A percentile compares a stretch with the other conserved stretches of the same genome.
Evolutionary conservation across 2,113 vertebrate species (phyloP).

Genomic region (Podarcis muralis): DNA sequence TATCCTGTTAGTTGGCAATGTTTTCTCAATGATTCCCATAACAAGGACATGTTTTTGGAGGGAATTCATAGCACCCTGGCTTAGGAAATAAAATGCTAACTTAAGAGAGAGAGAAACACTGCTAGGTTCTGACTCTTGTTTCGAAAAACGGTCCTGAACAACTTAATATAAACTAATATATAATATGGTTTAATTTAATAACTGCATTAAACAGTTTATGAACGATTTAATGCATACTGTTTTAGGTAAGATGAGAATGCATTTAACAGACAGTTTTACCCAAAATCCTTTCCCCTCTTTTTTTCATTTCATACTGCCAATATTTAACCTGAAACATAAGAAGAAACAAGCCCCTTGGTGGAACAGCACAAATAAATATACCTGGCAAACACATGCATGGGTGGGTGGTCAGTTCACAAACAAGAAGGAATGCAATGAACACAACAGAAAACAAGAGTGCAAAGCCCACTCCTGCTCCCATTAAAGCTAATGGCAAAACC

Average conservation of each 20-base stretch:
- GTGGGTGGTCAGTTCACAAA: constrained; percentile 71
- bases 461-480: constrained; percentile 63
- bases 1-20: constrained; percentile 60
- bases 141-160: neutral
- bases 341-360: constrained; percentile 68
- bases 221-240: constrained; percentile 4
- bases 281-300: constrained; percentile 69
- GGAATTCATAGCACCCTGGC: neutral
- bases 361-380: constrained; percentile 70
- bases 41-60: constrained; percentile 7
- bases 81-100: neutral
- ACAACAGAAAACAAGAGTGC: constrained; percentile 61
- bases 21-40: constrained; percentile 14
- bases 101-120: no score
- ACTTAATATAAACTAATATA: neutral
- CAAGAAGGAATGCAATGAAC: constrained; percentile 64
- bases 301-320: constrained; percentile 30
- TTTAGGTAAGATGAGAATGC: constrained; percentile 21
- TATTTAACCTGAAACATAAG: constrained; percentile 73
- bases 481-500: constrained; percentile 58
- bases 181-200: constrained; percentile 7
- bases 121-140: constrained; percentile 2
- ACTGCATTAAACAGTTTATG: constrained; percentile 27
- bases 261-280: constrained; percentile 70
- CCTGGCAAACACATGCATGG: constrained; percentile 81